These are phyloP conservation scores for Labeo calbasu DNA, from an alignment of 2,797 vertebrate species.

Conservation along the genomic window DNA sequence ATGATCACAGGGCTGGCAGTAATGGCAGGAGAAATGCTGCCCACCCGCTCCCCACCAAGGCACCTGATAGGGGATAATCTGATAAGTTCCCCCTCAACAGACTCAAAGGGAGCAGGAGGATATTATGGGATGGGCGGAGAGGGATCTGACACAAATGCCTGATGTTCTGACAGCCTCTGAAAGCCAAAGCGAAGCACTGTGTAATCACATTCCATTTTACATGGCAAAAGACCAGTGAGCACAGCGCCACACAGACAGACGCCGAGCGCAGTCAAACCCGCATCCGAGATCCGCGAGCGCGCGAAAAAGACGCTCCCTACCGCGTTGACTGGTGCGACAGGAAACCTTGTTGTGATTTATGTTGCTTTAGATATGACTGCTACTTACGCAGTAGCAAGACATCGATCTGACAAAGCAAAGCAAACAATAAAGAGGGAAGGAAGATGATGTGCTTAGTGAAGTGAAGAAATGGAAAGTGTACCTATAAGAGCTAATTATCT, in stretches of 20 bases:
- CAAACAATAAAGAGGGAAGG: constrained; percentile 86
- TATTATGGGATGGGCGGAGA: constrained; percentile 56
- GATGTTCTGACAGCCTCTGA: constrained; percentile 55
- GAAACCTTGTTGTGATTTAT: constrained; percentile 84
- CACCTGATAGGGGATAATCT: constrained; percentile 74
- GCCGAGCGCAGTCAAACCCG: constrained; percentile 32
- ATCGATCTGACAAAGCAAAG: constrained; percentile 87
- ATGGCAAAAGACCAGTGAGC: constrained; percentile 70
- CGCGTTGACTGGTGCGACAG: constrained; percentile 73
- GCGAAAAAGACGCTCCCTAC: constrained; percentile 58
- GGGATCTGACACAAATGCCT: constrained; percentile 58
- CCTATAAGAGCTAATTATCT: constrained; percentile 86
- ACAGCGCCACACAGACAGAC: constrained; percentile 64
- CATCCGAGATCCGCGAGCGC: neutral
- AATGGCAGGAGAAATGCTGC: constrained; percentile 74
- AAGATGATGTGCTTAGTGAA: constrained; percentile 86
- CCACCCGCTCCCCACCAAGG: constrained; percentile 61
- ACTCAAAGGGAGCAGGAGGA: constrained; percentile 57
- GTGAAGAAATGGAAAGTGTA: constrained; percentile 85
- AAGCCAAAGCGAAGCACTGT: constrained; percentile 59
- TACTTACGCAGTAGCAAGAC: constrained; percentile 85
- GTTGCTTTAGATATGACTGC: constrained; percentile 82
- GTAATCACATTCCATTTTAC: constrained; percentile 61
- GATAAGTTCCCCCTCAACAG: constrained; percentile 74
- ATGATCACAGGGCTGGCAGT: constrained; percentile 64